phyloP scores from a whole-genome alignment of 1,140 invertebrate species.

The Magallana ariakensis region DNA sequence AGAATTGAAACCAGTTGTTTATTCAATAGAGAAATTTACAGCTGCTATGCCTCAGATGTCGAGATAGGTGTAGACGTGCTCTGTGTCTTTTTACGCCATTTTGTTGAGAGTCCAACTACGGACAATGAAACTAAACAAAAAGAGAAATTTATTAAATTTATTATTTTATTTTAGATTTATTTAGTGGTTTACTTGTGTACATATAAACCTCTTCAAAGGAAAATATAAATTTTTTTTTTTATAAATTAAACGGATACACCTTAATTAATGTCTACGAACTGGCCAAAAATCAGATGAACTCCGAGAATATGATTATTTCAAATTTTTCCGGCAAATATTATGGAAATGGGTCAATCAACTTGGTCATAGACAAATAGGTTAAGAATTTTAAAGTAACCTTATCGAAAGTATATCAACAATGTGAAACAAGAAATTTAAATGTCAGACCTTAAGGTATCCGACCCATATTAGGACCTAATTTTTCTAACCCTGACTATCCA shows the following conservation, averaged over 20 bases:
- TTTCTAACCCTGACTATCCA: no score
- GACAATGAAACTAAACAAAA: slow-evolving; percentile 3
- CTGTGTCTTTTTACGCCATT: slow-evolving; percentile 11
- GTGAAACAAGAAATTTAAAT: no score
- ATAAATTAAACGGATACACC: not conserved
- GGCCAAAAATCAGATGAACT: no score
- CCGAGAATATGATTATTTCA: no score
- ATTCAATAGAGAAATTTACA: no score
- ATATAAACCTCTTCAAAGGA: not conserved
- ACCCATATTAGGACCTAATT: no score
- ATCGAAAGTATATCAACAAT: no score
- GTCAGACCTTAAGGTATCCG: no score
- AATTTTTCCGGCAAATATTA: no score
- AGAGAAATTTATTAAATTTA: not conserved
- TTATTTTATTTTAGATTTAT: not conserved
- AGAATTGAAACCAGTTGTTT: no score
- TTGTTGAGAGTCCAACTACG: not conserved
- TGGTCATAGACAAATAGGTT: not conserved
- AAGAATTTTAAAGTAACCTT: not conserved
- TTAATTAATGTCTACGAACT: not conserved
- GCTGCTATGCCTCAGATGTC: not conserved
- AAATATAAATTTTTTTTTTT: not conserved
- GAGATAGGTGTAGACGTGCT: not conserved
- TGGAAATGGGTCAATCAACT: no score
- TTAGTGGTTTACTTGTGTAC: not conserved